These are phyloP conservation scores for Centropyge bicolor DNA, from an alignment of 2,797 vertebrate genomes.

Conservation along the genomic window DNA sequence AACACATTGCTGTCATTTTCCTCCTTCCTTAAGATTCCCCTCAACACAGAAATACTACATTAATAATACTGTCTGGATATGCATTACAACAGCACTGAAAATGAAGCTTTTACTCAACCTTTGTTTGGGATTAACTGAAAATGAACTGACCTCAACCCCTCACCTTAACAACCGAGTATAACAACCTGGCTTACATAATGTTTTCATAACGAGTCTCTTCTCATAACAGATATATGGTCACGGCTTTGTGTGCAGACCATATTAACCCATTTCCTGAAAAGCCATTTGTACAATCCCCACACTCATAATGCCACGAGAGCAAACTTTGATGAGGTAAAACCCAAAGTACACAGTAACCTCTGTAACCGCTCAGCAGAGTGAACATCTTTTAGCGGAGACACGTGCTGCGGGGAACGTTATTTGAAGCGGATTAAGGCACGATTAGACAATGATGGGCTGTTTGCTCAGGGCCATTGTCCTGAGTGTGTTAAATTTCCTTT, in stretches of 20 bases:
- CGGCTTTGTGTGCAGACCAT: slow-evolving; percentile 30
- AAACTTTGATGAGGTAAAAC: slow-evolving; percentile 50
- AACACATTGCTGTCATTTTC: not conserved
- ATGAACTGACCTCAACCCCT: slow-evolving; percentile 19
- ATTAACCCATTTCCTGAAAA: slow-evolving; percentile 57
- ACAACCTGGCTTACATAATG: slow-evolving; percentile 37
- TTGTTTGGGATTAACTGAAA: slow-evolving; percentile 14
- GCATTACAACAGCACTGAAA: not conserved
- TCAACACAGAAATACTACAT: not conserved
- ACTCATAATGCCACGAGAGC: slow-evolving; percentile 33
- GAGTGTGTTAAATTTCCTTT: slow-evolving; percentile 31
- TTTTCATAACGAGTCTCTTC: slow-evolving; percentile 47
- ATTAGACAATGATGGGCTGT: slow-evolving; percentile 44
- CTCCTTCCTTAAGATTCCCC: not conserved
- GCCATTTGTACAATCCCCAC: slow-evolving; percentile 35
- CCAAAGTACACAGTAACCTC: slow-evolving; percentile 23
- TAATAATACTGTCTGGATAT: not conserved
- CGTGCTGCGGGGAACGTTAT: slow-evolving; percentile 1
- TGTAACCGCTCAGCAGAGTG: slow-evolving; percentile 12
- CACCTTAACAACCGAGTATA: not conserved
- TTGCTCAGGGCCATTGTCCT: slow-evolving; percentile 19
- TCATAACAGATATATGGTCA: slow-evolving; percentile 32
- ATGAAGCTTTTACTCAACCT: not conserved
- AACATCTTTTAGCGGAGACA: not conserved
- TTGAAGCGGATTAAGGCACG: slow-evolving; percentile 27